Evolutionary conservation across 2,888 invertebrate species (phyloP).

Genomic region (Tiliacea aurago): DNA sequence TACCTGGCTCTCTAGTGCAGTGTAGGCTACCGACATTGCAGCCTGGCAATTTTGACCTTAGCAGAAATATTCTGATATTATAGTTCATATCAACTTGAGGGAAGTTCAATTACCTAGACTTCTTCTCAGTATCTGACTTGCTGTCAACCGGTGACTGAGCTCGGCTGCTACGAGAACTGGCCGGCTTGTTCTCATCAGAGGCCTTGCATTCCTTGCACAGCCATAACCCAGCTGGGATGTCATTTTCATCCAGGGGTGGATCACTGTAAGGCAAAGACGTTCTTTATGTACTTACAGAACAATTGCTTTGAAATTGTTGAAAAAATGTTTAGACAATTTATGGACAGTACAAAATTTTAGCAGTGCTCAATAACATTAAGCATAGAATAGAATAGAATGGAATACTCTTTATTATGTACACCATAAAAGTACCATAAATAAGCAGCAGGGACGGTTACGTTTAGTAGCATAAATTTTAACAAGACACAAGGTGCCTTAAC

Average conservation of each 20-base stretch:
- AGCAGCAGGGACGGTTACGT: too few species aligned
- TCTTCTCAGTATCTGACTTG: slow-evolving; percentile 84
- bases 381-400: too few species aligned
- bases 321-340: not conserved
- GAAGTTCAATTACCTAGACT: slow-evolving; percentile 74
- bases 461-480: too few species aligned
- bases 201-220: slow-evolving; percentile 95
- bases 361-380: not conserved
- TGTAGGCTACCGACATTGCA: too few species aligned
- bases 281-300: not conserved
- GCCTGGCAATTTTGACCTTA: too few species aligned
- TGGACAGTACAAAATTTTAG: not conserved
- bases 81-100: too few species aligned
- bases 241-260: slow-evolving; percentile 97
- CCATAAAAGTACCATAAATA: too few species aligned
- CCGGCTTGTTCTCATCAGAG: slow-evolving; percentile 83
- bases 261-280: slow-evolving; percentile 91
- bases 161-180: slow-evolving; percentile 82
- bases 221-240: slow-evolving; percentile 98
- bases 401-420: too few species aligned
- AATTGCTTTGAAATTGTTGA: not conserved
- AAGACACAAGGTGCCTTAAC: too few species aligned
- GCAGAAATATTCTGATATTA: too few species aligned
- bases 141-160: slow-evolving; percentile 82
- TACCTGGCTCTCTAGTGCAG: too few species aligned